Percentiles rank a stretch among this genome's conserved stretches.
These are phyloP conservation scores for Idaea biselata DNA, from an alignment of 2,888 invertebrate species.

Conservation along the genomic window DNA sequence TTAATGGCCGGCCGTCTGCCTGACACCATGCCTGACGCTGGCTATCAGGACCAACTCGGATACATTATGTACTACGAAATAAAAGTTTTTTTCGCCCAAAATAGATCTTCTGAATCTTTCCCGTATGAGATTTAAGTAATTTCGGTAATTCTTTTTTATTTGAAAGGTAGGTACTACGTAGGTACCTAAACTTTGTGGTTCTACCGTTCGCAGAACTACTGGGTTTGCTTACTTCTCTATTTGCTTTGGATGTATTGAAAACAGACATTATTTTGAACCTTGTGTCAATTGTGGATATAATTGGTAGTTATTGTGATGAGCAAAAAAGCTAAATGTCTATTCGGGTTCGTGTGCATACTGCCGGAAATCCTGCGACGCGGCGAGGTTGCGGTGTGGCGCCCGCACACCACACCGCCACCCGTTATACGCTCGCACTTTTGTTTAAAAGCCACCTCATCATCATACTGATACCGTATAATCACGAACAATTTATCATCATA, in stretches of 20 bases:
- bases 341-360: conserved; percentile 59
- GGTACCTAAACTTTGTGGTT: too few species aligned
- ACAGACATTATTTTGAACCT: conserved; percentile 26
- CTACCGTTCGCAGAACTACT: too few species aligned
- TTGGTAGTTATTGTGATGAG: neutral
- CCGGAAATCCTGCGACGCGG: conserved; percentile 76
- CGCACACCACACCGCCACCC: conserved; percentile 34
- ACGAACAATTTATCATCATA: conserved; percentile 25
- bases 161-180: too few species aligned
- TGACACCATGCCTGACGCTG: too few species aligned
- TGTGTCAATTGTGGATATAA: neutral
- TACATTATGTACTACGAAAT: too few species aligned
- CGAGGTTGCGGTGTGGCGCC: conserved; percentile 54
- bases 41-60: too few species aligned
- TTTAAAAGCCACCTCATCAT: conserved; percentile 35
- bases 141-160: too few species aligned
- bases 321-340: conserved; percentile 31
- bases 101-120: too few species aligned
- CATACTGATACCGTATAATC: conserved; percentile 37
- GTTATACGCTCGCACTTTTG: conserved; percentile 35
- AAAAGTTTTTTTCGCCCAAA: too few species aligned
- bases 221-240: neutral
- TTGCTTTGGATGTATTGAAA: conserved; percentile 10
- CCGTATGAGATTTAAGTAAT: too few species aligned
- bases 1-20: too few species aligned